Conservation (phyloP, 2,797 vertebrate species). For the Coendou prehensilis region DNA sequence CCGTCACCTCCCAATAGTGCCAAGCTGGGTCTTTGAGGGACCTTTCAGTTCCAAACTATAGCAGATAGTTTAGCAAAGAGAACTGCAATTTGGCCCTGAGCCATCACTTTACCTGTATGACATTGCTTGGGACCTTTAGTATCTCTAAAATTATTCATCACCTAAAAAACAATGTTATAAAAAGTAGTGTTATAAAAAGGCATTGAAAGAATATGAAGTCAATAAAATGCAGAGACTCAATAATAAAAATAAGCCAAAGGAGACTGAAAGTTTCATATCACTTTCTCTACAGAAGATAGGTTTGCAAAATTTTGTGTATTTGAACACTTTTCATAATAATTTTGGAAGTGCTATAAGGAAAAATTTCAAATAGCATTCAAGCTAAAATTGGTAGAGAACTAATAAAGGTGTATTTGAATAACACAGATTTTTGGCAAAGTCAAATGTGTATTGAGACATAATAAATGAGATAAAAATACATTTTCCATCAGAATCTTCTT, state of each 20-base stretch:
- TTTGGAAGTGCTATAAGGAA: conserved; percentile 31
- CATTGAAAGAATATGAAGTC: background rate
- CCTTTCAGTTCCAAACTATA: background rate
- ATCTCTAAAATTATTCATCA: conserved; percentile 18
- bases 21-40: background rate
- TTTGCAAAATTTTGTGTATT: conserved; percentile 34
- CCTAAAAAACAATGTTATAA: background rate
- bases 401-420: conserved; percentile 1
- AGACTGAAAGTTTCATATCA: background rate
- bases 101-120: background rate
- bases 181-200: background rate
- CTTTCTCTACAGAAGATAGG: background rate
- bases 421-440: conserved; percentile 27
- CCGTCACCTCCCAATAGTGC: background rate
- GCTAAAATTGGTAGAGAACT: conserved; percentile 27
- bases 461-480: background rate
- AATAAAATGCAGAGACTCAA: conserved; percentile 3
- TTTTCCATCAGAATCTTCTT: conserved; percentile 19
- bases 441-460: conserved; percentile 11
- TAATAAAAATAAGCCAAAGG: conserved; percentile 46
- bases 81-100: background rate
- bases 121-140: background rate
- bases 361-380: conserved; percentile 19
- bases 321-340: background rate
- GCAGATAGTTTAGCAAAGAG: background rate